Evolutionary conservation across 2,113 vertebrate species (phyloP).

Genomic region (Taxidea taxus): DNA sequence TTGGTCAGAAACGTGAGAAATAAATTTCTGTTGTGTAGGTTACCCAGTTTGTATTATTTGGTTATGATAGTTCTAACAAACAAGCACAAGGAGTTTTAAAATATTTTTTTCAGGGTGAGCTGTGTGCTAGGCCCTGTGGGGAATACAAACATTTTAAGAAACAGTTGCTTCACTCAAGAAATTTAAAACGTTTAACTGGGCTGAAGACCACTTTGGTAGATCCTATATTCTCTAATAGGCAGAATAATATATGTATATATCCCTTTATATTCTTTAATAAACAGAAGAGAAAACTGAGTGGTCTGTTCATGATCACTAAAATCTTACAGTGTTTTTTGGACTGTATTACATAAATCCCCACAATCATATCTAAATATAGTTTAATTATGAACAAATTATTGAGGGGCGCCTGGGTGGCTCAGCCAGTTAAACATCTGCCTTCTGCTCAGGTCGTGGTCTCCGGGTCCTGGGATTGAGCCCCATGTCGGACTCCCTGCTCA

Average conservation of each 20-base stretch:
- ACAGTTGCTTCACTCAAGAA: neutral
- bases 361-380: neutral
- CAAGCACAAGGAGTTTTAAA: neutral
- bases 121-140: neutral
- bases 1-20: neutral
- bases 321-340: neutral
- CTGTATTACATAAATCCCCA: neutral
- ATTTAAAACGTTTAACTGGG: neutral
- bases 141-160: constrained; percentile 3
- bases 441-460: too few relatives aligned
- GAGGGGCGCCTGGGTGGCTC: too few relatives aligned
- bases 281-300: neutral
- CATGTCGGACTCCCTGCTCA: too few relatives aligned
- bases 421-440: too few relatives aligned
- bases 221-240: neutral
- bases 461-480: too few relatives aligned
- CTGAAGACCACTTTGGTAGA: neutral
- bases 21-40: neutral
- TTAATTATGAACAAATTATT: neutral
- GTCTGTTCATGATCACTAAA: constrained; percentile 27
- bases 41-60: neutral
- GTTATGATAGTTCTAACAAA: neutral
- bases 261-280: neutral
- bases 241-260: neutral
- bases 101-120: neutral